phyloP scores from a whole-genome alignment of 1,140 invertebrate species.

The Drosophila grimshawi region DNA sequence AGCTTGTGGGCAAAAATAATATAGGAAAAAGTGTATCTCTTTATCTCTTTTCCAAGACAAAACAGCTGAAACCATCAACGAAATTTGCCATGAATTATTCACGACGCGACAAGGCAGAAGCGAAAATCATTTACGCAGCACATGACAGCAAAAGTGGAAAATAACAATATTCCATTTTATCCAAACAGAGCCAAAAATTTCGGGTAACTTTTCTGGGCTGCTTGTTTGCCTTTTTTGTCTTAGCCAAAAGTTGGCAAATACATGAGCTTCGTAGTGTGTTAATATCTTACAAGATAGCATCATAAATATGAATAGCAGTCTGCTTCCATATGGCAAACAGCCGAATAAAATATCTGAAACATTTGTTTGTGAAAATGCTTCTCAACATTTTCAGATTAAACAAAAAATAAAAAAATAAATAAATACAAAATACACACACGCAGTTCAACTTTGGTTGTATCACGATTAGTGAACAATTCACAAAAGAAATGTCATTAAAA shows the following conservation, averaged over 20 bases:
- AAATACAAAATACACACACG: no score
- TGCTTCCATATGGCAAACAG: constrained; percentile 31
- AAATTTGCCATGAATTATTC: constrained; percentile 68
- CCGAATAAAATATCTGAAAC: neutral
- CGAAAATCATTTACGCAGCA: constrained; percentile 65
- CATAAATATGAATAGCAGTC: constrained; percentile 35
- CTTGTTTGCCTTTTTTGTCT: constrained; percentile 21
- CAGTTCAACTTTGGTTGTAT: neutral
- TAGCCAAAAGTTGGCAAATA: constrained; percentile 12
- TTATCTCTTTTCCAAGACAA: neutral
- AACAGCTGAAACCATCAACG: constrained; percentile 1
- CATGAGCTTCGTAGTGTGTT: constrained; percentile 19
- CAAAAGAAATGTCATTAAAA: constrained; percentile 9
- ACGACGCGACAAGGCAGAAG: constrained; percentile 27
- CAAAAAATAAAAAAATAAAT: no score
- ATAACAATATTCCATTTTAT: constrained; percentile 9
- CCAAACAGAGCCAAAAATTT: neutral
- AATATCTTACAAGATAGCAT: constrained; percentile 29
- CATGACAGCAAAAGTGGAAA: constrained; percentile 25
- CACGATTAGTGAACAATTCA: neutral
- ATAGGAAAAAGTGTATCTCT: neutral
- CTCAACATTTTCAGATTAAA: constrained; percentile 3
- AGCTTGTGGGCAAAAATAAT: constrained; percentile 12
- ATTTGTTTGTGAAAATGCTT: constrained; percentile 10
- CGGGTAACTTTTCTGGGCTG: neutral